Base-by-base conservation (phyloP, 2,797 vertebrate species). In the Xiphophorus birchmanni region DNA sequence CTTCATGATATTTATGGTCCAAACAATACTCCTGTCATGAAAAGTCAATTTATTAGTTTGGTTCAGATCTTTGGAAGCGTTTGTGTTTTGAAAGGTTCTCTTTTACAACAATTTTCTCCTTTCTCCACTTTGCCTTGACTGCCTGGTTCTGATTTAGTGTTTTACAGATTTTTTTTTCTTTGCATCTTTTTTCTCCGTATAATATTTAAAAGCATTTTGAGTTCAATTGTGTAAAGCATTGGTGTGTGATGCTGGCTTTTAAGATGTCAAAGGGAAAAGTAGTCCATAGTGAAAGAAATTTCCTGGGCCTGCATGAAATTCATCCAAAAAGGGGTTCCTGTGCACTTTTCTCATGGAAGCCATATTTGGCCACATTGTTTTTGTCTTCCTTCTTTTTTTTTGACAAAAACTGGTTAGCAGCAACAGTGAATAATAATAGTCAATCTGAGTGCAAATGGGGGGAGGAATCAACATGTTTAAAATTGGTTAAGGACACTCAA, bases 241-340 rank as follows among this genome's bases (percentile, higher is more conserved):
- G 85, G 87, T 91, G 90, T 94, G 88, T 88, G 87, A 90, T 93
- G 88, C 91, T 91, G 82, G 92, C 92, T 94, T 94, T 94, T 92
- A 94, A 91, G 90, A 90, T 87, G 90, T 91, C 92, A 94, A 87
- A 92, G 84, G 80, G 79, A 91, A 92, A 91, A 90, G 90, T 88
- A 91, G 87, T 77, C 21, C 77, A 75, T 56, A 78, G 86, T 84
- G 80, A 85, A 90, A 88, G 67, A 87, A 90, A 90, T 80, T 78
- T 81, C 81, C 78, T 77, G 81, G 86, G 76, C 88, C 83, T 90
- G 80, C 82, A 81, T 87, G 88, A 75, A 80, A 89, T 93, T 88
- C 83, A 79, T 86, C 83, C 86, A 32, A 80, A 91, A 89, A 91
- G 88, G 81, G 86, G 80, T 91, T 90, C 81, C 82, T 75, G 84